Evolutionary conservation across 2,888 invertebrate species (phyloP).

Genomic region (Cosmia trapezina): DNA sequence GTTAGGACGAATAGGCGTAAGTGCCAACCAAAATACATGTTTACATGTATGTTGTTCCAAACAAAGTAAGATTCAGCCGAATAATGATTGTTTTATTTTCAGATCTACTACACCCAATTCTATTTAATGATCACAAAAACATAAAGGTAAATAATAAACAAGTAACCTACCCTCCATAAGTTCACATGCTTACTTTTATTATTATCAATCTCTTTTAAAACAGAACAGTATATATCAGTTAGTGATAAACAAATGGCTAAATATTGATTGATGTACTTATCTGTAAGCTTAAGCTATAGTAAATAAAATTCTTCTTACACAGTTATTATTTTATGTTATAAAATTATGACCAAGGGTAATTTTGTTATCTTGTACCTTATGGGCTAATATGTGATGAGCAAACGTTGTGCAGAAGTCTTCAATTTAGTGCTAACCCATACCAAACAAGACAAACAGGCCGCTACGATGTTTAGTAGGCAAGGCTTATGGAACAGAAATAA

Average conservation of each 20-base stretch:
- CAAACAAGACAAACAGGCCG: too few relatives aligned
- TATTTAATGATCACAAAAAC: constrained; percentile 60
- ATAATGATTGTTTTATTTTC: constrained; percentile 54
- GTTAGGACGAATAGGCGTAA: constrained; percentile 43
- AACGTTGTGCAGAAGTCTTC: too few relatives aligned
- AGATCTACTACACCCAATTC: constrained; percentile 57
- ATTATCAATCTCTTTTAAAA: neutral
- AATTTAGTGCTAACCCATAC: too few relatives aligned
- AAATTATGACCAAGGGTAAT: too few relatives aligned
- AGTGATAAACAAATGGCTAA: constrained; percentile 14
- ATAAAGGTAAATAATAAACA: constrained; percentile 59
- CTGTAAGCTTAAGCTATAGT: constrained; percentile 10
- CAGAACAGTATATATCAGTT: constrained; percentile 13
- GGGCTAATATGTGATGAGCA: too few relatives aligned
- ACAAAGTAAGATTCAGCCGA: constrained; percentile 37
- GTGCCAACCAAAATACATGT: constrained; percentile 58
- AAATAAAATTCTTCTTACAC: constrained; percentile 9
- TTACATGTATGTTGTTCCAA: constrained; percentile 48
- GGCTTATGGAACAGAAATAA: too few relatives aligned
- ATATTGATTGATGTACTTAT: constrained; percentile 33
- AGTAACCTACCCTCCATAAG: constrained; percentile 41
- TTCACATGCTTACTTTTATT: constrained; percentile 32
- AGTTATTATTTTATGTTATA: neutral
- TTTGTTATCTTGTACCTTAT: too few relatives aligned
- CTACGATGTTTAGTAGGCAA: too few relatives aligned